Conservation (phyloP, 23 tunicate species). For the Pegea sp. region DNA sequence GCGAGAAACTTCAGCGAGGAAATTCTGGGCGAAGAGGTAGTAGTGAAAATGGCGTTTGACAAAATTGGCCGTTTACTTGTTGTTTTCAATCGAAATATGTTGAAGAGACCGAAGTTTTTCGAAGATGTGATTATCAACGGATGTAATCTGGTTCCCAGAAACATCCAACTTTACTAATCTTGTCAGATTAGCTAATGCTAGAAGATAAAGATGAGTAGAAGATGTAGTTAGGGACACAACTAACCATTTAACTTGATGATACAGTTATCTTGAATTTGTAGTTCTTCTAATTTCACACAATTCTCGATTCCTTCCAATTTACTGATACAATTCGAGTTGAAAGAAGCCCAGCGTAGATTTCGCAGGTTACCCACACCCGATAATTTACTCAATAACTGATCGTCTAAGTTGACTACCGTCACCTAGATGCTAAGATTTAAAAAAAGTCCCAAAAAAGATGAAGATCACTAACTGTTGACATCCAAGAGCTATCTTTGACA, state of each 20-base stretch:
- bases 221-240: no score
- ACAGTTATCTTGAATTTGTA: slow-evolving; percentile 59
- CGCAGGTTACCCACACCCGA: slow-evolving; percentile 46
- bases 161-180: slow-evolving; percentile 30
- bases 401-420: slow-evolving; percentile 58
- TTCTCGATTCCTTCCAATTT: slow-evolving; percentile 56
- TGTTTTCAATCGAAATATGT: slow-evolving; percentile 58
- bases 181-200: slow-evolving; percentile 39
- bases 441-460: not conserved
- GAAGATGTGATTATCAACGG: slow-evolving; percentile 43
- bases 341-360: slow-evolving; percentile 42
- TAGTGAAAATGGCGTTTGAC: not conserved
- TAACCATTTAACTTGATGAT: slow-evolving; percentile 77
- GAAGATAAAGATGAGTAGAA: not conserved
- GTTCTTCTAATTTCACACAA: slow-evolving; percentile 50
- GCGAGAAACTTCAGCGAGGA: slow-evolving; percentile 52
- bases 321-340: slow-evolving; percentile 55
- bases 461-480: slow-evolving; percentile 32
- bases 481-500: slow-evolving; percentile 45
- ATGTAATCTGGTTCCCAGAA: slow-evolving; percentile 45
- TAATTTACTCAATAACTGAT: slow-evolving; percentile 57
- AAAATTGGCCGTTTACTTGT: slow-evolving; percentile 19
- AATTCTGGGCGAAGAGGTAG: slow-evolving; percentile 6
- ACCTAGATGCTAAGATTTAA: slow-evolving; percentile 16
- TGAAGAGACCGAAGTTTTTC: slow-evolving; percentile 15